phyloP scores from a whole-genome alignment of 1,140 invertebrate genomes.

The Venturia canescens region DNA sequence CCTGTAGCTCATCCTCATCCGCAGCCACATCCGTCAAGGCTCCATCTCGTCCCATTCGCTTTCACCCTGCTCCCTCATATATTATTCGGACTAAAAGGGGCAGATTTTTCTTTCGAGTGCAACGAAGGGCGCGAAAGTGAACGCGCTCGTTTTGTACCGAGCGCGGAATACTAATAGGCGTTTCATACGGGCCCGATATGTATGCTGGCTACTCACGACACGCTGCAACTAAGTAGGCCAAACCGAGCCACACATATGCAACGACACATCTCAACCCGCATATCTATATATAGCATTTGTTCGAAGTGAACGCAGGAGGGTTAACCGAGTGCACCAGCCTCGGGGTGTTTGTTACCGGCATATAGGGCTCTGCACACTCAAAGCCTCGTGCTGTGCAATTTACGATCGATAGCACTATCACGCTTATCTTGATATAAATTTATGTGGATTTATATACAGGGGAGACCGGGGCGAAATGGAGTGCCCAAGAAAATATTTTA shows the following conservation, averaged over 20 bases:
- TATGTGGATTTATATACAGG: not conserved
- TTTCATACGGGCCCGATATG: not conserved
- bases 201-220: slow-evolving; percentile 14
- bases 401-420: slow-evolving; percentile 32
- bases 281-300: not conserved
- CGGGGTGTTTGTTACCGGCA: slow-evolving; percentile 26
- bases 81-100: too few relatives aligned
- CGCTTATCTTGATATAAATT: not conserved
- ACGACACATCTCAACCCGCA: not conserved
- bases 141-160: not conserved
- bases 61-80: too few relatives aligned
- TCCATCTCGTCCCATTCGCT: too few relatives aligned
- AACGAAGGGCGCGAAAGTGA: slow-evolving; percentile 3
- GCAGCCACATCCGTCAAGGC: too few relatives aligned
- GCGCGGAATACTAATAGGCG: not conserved
- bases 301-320: slow-evolving; percentile 20
- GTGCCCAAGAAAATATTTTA: too few relatives aligned
- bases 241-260: not conserved
- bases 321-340: slow-evolving; percentile 33
- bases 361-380: slow-evolving; percentile 11
- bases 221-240: not conserved
- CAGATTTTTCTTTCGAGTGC: too few relatives aligned
- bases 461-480: too few relatives aligned
- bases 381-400: slow-evolving; percentile 25
- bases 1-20: too few relatives aligned